Conservation (phyloP, 1,140 invertebrate genomes). For the Dendroctonus valens region DNA sequence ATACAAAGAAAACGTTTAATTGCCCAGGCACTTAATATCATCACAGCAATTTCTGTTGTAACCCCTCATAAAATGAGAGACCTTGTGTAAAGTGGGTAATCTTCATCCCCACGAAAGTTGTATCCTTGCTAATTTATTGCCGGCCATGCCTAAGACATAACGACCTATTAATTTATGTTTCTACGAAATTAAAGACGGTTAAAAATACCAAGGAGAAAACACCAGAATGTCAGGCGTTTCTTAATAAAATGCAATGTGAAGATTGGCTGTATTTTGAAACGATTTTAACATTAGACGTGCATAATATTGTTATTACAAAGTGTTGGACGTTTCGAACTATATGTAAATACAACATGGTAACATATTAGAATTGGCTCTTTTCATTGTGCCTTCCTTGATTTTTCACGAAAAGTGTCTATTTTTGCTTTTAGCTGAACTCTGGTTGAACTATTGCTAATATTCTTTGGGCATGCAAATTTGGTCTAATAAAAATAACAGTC, state of each 20-base stretch:
- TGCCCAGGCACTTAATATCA: background rate
- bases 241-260: background rate
- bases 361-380: too few relatives aligned
- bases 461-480: too few relatives aligned
- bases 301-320: too few relatives aligned
- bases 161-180: constrained; percentile 30
- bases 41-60: background rate
- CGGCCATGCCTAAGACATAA: constrained; percentile 18
- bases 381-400: too few relatives aligned
- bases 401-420: too few relatives aligned
- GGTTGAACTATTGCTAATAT: too few relatives aligned
- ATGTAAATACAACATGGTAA: too few relatives aligned
- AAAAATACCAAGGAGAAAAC: constrained; percentile 14
- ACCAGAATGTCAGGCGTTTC: background rate
- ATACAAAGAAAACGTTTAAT: too few relatives aligned
- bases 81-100: constrained; percentile 15
- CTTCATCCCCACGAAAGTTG: constrained; percentile 22
- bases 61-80: constrained; percentile 1
- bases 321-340: too few relatives aligned
- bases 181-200: constrained; percentile 26
- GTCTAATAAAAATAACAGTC: too few relatives aligned
- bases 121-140: constrained; percentile 28
- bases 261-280: background rate
- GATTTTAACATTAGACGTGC: too few relatives aligned
- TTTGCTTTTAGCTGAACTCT: too few relatives aligned